These are phyloP conservation scores for Rhinogobius similis DNA, from an alignment of 2,113 vertebrate genomes.

Conservation along the genomic window DNA sequence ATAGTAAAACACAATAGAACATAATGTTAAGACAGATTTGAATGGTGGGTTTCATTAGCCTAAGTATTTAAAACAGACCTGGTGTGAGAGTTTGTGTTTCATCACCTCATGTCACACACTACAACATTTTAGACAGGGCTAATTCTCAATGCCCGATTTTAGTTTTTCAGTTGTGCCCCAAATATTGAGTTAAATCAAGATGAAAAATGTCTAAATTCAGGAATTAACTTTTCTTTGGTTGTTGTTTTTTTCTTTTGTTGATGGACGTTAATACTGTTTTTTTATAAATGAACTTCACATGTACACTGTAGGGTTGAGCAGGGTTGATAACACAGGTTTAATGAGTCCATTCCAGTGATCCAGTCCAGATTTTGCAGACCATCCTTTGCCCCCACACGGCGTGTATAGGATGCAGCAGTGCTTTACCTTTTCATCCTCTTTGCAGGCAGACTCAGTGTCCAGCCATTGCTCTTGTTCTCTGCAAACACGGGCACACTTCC, in stretches of 20 bases:
- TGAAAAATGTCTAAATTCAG: no score
- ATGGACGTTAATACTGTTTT: no score
- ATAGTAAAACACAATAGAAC: background rate
- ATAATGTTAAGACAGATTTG: constrained; percentile 4
- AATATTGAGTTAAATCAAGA: background rate
- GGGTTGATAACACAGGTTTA: background rate
- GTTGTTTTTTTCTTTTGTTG: no score
- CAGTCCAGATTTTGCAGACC: constrained; percentile 63
- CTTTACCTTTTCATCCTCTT: constrained; percentile 52
- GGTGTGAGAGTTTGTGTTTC: background rate
- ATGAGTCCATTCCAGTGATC: constrained; percentile 58
- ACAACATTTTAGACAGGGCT: no score
- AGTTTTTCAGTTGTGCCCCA: background rate
- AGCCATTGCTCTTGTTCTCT: constrained; percentile 24
- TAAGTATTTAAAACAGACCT: background rate
- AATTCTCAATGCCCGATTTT: no score
- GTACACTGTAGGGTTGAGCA: no score
- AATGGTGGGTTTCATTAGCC: background rate
- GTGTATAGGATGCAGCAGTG: constrained; percentile 32
- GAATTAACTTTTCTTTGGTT: no score
- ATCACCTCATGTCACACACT: no score
- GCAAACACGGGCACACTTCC: constrained; percentile 12
- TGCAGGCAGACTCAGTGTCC: constrained; percentile 22
- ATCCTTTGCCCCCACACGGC: constrained; percentile 41
- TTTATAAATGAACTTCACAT: no score